Evolutionary conservation across 2,113 vertebrate genomes (phyloP), one percentile per base, ranked within the genome.

Genomic region (Cryptomyrus ogoouensis): DNA sequence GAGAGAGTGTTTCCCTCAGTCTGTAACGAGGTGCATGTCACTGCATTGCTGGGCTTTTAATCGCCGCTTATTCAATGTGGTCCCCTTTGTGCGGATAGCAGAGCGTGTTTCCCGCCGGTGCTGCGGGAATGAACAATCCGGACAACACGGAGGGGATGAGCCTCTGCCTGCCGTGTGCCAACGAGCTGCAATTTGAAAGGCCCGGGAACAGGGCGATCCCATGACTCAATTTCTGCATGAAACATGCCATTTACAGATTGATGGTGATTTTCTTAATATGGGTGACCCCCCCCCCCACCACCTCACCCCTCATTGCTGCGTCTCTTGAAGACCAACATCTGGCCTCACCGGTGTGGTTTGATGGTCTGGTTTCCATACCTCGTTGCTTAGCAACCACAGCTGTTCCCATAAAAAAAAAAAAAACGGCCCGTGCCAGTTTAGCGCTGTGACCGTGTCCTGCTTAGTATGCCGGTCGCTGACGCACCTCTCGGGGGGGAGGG

Each of bases 361-460:
- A 95, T 95, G 93, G 94, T 94, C 92, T 92, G 91, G 93, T 94
- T 91, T 94, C 93, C 93, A 91, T 92, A 91, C 91, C 93, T 93
- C 95, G 95, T 96, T 96, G 95, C 95, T 94, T 93, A 93, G 95
- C 96, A 96, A 96, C 96, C 91, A 92, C 89, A 91, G 49, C 91
- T 83, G 66, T 92, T 92, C 94, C 94, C 91, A 90, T 92, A 93
- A 92, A 93, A 92, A 92, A 39, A 35, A 39, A 39, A 39, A 92
- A 93, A 92, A 31, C 10, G 4, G 15, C 77, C 42, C 8, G 13
- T 44, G 17, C 39, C 42, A 44, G 31, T 46, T 84, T 84, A 24
- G 2, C 17, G 9, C 21, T 47, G 8, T 84, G 35, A 21, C 44
- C 7, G 17, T 47, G 35, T 80, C 74, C 74, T 80, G 74, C 74